Conservation (phyloP, 2,888 invertebrate genomes). For the Limnephilus auricula region DNA sequence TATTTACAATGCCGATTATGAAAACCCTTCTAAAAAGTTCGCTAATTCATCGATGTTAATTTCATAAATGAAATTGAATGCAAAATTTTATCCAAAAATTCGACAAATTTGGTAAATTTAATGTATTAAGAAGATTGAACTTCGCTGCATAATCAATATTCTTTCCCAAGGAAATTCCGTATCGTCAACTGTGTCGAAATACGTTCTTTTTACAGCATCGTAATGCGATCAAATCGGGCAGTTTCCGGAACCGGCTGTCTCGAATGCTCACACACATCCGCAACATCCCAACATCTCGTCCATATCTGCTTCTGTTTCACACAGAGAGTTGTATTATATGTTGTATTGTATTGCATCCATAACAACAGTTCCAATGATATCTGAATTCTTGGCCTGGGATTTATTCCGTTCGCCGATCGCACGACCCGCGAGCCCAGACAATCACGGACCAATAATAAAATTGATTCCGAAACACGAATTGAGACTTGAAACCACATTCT, state of each 20-base stretch:
- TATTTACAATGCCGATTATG: background rate
- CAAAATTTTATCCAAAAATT: no score
- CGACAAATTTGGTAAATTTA: background rate
- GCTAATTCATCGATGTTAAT: background rate
- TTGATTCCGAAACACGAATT: conserved; percentile 22
- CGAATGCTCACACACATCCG: background rate
- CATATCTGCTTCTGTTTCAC: background rate
- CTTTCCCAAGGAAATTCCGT: background rate
- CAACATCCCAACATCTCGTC: background rate
- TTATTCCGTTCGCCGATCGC: background rate
- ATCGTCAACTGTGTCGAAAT: background rate
- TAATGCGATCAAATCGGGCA: background rate
- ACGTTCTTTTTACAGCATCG: background rate
- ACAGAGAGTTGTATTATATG: background rate
- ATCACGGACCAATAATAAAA: conserved; percentile 28
- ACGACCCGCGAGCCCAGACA: conserved; percentile 18
- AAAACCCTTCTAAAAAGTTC: background rate
- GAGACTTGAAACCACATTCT: conserved; percentile 3
- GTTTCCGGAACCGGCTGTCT: background rate
- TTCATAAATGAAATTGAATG: no score
- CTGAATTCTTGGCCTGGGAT: background rate
- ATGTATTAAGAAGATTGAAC: background rate
- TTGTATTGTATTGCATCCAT: background rate
- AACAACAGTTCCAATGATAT: conserved; percentile 9
- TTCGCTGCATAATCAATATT: background rate